Evolutionary conservation across 2,113 vertebrate species (phyloP).

Genomic region (Marmota monax): DNA sequence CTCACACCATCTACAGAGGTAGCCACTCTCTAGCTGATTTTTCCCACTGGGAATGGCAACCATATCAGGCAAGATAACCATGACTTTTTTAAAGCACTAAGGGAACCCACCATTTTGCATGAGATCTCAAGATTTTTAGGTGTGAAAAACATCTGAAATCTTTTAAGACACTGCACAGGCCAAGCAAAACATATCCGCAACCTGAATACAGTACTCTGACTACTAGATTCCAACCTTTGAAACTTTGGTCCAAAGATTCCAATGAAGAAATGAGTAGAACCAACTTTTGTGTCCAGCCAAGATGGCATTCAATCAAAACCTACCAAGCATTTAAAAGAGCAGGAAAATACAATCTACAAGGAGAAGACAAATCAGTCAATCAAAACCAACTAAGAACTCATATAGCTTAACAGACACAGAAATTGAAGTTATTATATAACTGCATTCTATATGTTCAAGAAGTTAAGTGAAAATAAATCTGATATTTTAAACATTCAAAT

Average conservation of each 20-base stretch:
- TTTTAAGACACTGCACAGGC: neutral
- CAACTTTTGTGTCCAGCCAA: neutral
- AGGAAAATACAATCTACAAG: neutral
- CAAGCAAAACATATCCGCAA: constrained; percentile 26
- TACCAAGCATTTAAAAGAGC: neutral
- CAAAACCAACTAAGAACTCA: neutral
- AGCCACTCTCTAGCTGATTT: neutral
- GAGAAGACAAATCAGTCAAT: neutral
- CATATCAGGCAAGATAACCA: neutral
- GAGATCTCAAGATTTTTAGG: constrained; percentile 25
- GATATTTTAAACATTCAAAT: neutral
- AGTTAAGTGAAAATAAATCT: neutral
- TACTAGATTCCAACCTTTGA: neutral
- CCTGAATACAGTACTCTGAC: neutral
- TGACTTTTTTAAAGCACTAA: neutral
- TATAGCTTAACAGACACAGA: neutral
- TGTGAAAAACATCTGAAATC: neutral
- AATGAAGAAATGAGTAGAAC: neutral
- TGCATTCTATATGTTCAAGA: neutral
- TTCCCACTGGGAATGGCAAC: neutral
- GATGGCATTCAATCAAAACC: neutral
- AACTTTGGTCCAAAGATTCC: neutral
- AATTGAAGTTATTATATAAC: constrained; percentile 1
- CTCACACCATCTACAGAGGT: neutral
- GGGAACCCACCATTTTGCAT: neutral